phyloP scores from a whole-genome alignment of 2,888 invertebrate species.

The Phaonia tiefii region DNA sequence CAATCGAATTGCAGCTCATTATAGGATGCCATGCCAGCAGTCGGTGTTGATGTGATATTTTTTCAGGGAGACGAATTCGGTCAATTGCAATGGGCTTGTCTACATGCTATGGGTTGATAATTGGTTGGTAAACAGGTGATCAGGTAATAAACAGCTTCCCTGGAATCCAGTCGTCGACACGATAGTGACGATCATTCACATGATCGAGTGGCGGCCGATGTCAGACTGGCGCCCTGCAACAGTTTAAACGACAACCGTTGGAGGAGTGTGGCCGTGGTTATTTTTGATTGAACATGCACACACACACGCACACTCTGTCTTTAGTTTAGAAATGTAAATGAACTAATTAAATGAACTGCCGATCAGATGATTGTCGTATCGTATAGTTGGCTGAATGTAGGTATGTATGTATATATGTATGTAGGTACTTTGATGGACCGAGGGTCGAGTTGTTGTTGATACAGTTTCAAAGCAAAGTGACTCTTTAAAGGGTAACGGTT shows the following conservation, averaged over 20 bases:
- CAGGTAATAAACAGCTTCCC: no score
- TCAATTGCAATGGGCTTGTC: not conserved
- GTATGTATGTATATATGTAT: conserved; percentile 4
- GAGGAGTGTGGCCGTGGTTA: not conserved
- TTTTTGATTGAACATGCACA: conserved; percentile 3
- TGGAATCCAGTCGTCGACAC: no score
- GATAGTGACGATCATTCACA: not conserved
- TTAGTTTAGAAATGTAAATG: conserved; percentile 54
- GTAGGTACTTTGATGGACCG: not conserved
- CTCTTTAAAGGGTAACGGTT: conserved; percentile 56
- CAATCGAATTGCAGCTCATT: conserved; percentile 73
- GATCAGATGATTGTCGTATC: conserved; percentile 13
- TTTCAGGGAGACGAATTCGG: not conserved
- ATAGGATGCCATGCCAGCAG: conserved; percentile 69
- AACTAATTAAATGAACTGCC: conserved; percentile 45
- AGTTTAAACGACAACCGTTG: not conserved
- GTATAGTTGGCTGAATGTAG: conserved; percentile 10
- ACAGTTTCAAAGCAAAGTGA: conserved; percentile 41
- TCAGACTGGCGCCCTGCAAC: not conserved
- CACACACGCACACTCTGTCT: not conserved
- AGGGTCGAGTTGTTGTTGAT: not conserved
- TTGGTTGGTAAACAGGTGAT: not conserved
- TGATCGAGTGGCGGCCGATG: not conserved
- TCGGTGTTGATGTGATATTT: no score
- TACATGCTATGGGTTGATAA: no score